These are phyloP conservation scores for Lysandra coridon DNA, from an alignment of 2,888 invertebrate species.

Conservation along the genomic window DNA sequence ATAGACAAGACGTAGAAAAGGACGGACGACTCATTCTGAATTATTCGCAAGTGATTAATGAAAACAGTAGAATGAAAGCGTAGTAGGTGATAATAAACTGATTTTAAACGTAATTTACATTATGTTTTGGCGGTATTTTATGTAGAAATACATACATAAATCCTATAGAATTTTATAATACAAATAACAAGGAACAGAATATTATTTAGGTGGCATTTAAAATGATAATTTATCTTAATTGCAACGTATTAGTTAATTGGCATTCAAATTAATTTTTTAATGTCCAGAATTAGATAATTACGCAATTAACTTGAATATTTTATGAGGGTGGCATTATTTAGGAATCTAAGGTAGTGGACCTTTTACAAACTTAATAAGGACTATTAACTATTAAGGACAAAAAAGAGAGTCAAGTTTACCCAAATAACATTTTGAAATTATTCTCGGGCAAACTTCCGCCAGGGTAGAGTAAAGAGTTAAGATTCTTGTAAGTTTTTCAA, in stretches of 20 bases:
- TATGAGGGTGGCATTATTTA: neutral
- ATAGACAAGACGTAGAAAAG: neutral
- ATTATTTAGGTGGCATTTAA: neutral
- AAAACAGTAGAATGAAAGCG: constrained; percentile 23
- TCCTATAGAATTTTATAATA: too few relatives aligned
- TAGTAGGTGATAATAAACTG: neutral
- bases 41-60: neutral
- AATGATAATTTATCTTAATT: neutral
- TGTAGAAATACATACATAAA: neutral
- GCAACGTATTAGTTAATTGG: neutral
- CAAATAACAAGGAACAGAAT: neutral
- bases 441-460: neutral
- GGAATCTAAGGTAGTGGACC: neutral
- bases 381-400: neutral
- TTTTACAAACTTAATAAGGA: neutral
- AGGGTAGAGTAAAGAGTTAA: neutral
- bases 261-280: neutral
- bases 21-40: constrained; percentile 21
- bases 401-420: neutral
- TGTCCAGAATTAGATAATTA: neutral
- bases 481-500: neutral
- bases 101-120: neutral
- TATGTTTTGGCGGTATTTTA: neutral
- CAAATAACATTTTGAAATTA: neutral
- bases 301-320: neutral